Evolutionary conservation across 2,797 vertebrate species (phyloP), one percentile per base, ranked within the genome.

Genomic region (Takifugu ocellatus): DNA sequence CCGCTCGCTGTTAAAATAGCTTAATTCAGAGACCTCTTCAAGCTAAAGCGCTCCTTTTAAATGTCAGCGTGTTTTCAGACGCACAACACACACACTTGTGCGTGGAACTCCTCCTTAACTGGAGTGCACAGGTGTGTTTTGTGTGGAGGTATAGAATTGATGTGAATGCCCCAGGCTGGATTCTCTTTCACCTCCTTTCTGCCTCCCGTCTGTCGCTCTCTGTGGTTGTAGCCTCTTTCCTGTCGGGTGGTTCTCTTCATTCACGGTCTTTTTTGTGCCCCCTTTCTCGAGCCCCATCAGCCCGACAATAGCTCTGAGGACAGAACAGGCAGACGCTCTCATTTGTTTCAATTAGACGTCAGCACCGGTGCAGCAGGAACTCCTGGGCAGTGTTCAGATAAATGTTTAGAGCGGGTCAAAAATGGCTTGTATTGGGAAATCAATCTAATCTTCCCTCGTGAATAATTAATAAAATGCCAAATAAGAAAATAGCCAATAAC

Each of bases 291-390:
- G 54, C 39, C 44, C 56, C 58, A 51, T 75, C 75, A 61, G 59
- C 44, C 21, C 59, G 54, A 76, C 70, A 71, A 74, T 61, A 51
- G 72, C 73, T 81, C 25, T 26, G 54, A 60, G 59, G 51, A 48
- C 54, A 48, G 36, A 39, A 63, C 68, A 77, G 48, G 45, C 48
- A 60, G 45, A 39, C 49, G 9, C 25, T 78, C 70, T 74, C 64
- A 65, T 80, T 81, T 68, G 71, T 81, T 79, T 84, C 61, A 74
- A 57, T 75, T 76, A 72, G 72, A 79, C 72, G 63, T 76, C 78
- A 79, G 67, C 63, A 39, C 36, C 36, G 31, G 42, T 69, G 72
- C 61, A 67, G 61, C 51, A 61, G 53, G 33, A 63, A 42, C 61
- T 67, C 6, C 61, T 44, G 51, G 33, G 45, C 25, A 49, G 36